Evolutionary conservation across 2,888 invertebrate species (phyloP).

Genomic region (Zaprionus bogoriensis): DNA sequence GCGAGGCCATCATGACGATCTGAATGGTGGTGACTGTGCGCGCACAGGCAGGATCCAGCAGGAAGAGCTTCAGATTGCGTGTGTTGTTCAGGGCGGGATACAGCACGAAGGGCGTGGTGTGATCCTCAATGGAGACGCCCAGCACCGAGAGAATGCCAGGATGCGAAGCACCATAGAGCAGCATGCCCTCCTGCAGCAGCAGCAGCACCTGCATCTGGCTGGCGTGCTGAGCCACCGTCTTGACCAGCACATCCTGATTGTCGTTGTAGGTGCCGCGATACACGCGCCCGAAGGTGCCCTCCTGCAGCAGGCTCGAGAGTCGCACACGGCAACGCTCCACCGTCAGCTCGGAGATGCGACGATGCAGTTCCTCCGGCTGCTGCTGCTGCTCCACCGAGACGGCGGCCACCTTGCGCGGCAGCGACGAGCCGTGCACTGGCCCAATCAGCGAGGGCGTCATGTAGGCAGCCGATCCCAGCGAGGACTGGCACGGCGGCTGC

Average conservation of each 20-base stretch:
- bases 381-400: slow-evolving; percentile 71
- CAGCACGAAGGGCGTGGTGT: slow-evolving; percentile 93
- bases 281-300: slow-evolving; percentile 94
- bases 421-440: slow-evolving; percentile 77
- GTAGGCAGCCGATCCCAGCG: slow-evolving; percentile 70
- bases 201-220: slow-evolving; percentile 94
- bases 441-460: slow-evolving; percentile 81
- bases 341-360: slow-evolving; percentile 83
- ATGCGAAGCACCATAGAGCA: slow-evolving; percentile 86
- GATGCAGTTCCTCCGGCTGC: slow-evolving; percentile 81
- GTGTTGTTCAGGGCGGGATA: slow-evolving; percentile 86
- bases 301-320: slow-evolving; percentile 89
- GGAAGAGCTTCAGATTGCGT: slow-evolving; percentile 83
- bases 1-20: slow-evolving; percentile 92
- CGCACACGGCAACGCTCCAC: slow-evolving; percentile 88
- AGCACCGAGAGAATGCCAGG: slow-evolving; percentile 92
- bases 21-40: slow-evolving; percentile 87
- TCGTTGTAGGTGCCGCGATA: slow-evolving; percentile 92
- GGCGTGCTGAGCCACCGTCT: slow-evolving; percentile 95
- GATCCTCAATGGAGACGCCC: slow-evolving; percentile 95
- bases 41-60: slow-evolving; percentile 80
- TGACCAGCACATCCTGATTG: slow-evolving; percentile 90
- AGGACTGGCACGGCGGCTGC: slow-evolving; percentile 75
- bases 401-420: slow-evolving; percentile 78
- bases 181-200: slow-evolving; percentile 89